These are phyloP conservation scores for Agrochola circellaris DNA, from an alignment of 2,888 invertebrate genomes.

Conservation along the genomic window DNA sequence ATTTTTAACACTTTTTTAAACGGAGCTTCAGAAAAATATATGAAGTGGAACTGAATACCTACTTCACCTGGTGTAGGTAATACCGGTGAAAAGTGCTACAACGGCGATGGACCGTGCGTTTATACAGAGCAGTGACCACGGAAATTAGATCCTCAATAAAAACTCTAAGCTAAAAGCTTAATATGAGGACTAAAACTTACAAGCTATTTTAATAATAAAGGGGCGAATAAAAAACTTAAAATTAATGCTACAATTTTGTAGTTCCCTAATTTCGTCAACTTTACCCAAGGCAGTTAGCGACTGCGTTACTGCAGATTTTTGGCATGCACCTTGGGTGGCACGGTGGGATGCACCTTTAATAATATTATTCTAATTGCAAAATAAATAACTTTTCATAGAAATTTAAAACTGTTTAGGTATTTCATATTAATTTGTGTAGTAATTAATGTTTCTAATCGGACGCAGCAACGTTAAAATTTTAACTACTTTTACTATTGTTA, in stretches of 20 bases:
- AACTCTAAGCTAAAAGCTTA: background rate
- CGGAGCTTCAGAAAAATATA: conserved; percentile 41
- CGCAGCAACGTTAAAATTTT: background rate
- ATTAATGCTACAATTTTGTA: background rate
- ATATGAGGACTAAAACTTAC: background rate
- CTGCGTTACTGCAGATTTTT: background rate
- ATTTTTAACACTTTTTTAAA: conserved; percentile 59
- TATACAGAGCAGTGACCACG: no score
- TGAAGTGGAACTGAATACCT: conserved; percentile 33
- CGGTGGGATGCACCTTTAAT: background rate
- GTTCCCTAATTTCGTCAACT: background rate
- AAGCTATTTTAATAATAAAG: background rate
- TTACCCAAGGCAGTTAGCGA: background rate
- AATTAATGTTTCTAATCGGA: no score
- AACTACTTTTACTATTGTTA: background rate
- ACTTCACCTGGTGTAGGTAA: background rate
- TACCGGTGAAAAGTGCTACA: background rate
- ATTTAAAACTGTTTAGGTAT: background rate
- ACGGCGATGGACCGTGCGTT: background rate
- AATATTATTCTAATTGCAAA: background rate
- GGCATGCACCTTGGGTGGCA: no score
- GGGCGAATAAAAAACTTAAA: background rate
- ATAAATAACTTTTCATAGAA: background rate
- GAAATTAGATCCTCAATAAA: background rate
- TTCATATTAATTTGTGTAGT: background rate